Conservation (phyloP, 2,888 invertebrate genomes). For the Argyresthia goedartella region DNA sequence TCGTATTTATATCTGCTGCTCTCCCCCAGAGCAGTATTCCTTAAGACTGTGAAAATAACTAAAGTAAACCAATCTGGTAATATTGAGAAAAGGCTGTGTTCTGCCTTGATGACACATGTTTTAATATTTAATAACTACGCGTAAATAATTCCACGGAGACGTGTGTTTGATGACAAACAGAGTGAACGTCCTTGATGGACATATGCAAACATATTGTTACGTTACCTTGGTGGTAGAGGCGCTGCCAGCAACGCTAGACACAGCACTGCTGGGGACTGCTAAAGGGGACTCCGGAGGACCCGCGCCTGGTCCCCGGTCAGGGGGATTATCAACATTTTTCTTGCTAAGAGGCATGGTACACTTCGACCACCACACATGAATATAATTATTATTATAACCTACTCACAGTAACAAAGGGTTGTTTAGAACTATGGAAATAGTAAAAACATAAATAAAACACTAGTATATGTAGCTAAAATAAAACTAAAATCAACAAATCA, state of each 20-base stretch:
- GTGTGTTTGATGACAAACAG: background rate
- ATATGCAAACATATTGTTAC: too few species aligned
- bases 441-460: background rate
- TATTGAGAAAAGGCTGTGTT: too few species aligned
- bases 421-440: background rate
- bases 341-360: conserved; percentile 50
- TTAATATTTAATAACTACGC: background rate
- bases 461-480: background rate
- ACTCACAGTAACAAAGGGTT: too few species aligned
- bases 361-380: conserved; percentile 48
- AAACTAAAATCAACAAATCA: background rate
- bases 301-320: conserved; percentile 40
- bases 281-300: conserved; percentile 34
- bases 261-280: conserved; percentile 42
- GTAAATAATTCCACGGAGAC: too few species aligned
- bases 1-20: too few species aligned
- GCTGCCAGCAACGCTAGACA: conserved; percentile 44
- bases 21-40: too few species aligned
- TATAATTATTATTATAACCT: conserved; percentile 13
- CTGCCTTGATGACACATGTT: background rate
- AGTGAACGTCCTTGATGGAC: background rate
- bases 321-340: conserved; percentile 46
- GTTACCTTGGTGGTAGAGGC: conserved; percentile 46
- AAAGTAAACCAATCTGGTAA: too few species aligned
- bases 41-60: too few species aligned